Evolutionary conservation across 2,113 vertebrate genomes (phyloP), one percentile per base, ranked within the genome.

Genomic region (Nothocercus nigrocapillus): DNA sequence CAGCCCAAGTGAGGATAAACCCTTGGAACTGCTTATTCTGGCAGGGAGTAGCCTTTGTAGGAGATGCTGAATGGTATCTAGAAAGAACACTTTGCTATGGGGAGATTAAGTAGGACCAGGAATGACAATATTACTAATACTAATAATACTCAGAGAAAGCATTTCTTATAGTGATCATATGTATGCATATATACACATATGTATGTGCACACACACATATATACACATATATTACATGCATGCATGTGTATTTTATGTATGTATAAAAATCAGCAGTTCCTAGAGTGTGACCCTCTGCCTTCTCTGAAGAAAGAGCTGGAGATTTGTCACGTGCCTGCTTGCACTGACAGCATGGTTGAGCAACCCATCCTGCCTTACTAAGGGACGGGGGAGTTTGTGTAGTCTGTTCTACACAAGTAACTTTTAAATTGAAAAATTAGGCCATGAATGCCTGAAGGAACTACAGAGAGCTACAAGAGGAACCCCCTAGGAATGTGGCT

Each of bases 401-500:
- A 49, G 20, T 47, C 81, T 82, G 78, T 63, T 40, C 74, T 79
- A 67, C 64, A 81, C n/a, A 45, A 25, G 70, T 21, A 49, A 91
- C 85, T 88, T 95, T 95, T 75, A 85, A 56, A 87, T 38, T 21
- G 77, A 78, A 86, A 94, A 96, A 94, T 67, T 68, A 64, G 92
- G 85, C 75, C 5, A 7, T 28, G 45, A 4, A 20, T 44, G 42
- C n/a, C 76, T 45, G 25, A 25, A 53, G 69, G 74, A 61, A 34
- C 36, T 58, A 54, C 11, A 0, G 4, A 6, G 11, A 94, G 79
- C 8, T 38, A 75, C 40, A 66, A 24, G 27, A 87, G 11, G 58
- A 77, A 27, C 73, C 82, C 89, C 63, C 24, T 34, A 36, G 54
- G 76, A 91, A 32, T 27, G 20, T 28, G 74, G 56, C 40, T 93